These are phyloP conservation scores for Agonum fuliginosum DNA, from an alignment of 2,888 invertebrate species.

Conservation along the genomic window DNA sequence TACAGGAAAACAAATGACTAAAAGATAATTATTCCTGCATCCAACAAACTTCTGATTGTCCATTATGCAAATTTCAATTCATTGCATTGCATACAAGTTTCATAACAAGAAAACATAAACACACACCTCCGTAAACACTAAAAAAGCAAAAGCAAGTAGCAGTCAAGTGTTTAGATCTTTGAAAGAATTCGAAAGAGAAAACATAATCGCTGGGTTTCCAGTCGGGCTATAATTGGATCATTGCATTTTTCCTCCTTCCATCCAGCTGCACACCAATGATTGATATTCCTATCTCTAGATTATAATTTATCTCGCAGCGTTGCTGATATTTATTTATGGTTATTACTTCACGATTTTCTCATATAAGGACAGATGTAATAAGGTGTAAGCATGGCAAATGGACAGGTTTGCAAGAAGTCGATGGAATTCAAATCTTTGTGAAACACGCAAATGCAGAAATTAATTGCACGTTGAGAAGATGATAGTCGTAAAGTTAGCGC, in stretches of 20 bases:
- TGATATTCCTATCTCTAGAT: constrained; percentile 14
- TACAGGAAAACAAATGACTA: not conserved
- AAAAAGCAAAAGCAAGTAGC: not conserved
- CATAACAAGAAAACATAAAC: not conserved
- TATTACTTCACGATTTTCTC: not conserved
- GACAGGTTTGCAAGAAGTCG: not conserved
- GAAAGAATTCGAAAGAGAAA: not conserved
- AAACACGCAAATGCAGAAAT: not conserved
- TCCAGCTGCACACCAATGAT: constrained; percentile 32
- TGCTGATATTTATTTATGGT: constrained; percentile 32
- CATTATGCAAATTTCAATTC: constrained; percentile 29
- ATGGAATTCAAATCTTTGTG: not conserved
- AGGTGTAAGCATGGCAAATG: constrained; percentile 8
- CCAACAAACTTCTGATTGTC: constrained; percentile 12
- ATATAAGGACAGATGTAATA: constrained; percentile 21
- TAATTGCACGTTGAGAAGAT: not conserved
- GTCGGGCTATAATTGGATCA: constrained; percentile 43
- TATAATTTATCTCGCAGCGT: constrained; percentile 6
- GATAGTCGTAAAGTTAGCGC: constrained; percentile 1
- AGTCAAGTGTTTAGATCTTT: not conserved
- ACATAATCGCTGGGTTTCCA: not conserved
- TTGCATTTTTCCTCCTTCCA: constrained; percentile 18
- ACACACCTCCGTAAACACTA: not conserved
- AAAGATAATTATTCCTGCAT: constrained; percentile 4
- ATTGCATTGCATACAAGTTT: constrained; percentile 1